Percentiles rank a stretch among this genome's conserved stretches.
Evolutionary conservation across 1,140 invertebrate genomes (phyloP).

Genomic region (Lasioglossum albipes): DNA sequence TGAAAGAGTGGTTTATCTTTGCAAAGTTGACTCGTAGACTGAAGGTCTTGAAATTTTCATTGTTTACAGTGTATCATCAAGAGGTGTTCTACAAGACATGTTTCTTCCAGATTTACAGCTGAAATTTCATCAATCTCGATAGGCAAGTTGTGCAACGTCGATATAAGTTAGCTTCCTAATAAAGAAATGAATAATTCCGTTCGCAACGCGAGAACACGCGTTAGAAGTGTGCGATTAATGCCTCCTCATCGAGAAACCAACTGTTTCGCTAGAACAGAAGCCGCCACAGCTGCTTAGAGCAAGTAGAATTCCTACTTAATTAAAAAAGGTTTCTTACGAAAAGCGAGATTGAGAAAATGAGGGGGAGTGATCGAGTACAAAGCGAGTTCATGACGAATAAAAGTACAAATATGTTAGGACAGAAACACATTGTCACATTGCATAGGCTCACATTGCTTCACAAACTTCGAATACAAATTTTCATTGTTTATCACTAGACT

Average conservation of each 20-base stretch:
- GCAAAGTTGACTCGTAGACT: too few species aligned
- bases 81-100: too few species aligned
- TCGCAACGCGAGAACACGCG: too few species aligned
- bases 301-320: not conserved
- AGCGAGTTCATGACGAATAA: not conserved
- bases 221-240: not conserved
- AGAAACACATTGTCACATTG: not conserved
- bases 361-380: not conserved
- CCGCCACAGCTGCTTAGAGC: not conserved
- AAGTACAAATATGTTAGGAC: not conserved
- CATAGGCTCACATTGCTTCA: not conserved
- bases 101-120: too few species aligned
- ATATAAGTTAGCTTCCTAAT: too few species aligned
- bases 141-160: too few species aligned
- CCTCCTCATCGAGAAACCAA: not conserved
- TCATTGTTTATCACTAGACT: not conserved
- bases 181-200: too few species aligned
- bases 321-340: not conserved
- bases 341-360: not conserved
- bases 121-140: too few species aligned
- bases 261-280: not conserved
- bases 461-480: not conserved
- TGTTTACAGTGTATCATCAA: not conserved
- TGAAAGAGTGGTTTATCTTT: too few species aligned
- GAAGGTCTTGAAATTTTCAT: not conserved